Conservation (phyloP, 2,113 vertebrate genomes). For the Rhinoptilus africanus region DNA sequence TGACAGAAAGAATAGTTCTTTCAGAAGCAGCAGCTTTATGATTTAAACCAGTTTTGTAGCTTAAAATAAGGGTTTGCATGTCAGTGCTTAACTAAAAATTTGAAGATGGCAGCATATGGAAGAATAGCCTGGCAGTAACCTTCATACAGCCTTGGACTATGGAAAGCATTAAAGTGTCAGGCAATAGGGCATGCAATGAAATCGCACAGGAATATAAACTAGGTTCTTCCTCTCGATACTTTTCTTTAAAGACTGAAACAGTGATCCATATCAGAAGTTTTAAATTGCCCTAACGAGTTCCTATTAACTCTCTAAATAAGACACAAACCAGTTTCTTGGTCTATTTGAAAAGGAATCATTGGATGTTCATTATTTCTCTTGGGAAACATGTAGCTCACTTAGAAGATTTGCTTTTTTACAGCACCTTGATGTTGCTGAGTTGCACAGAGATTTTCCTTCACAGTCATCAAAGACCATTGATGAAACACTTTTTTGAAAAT, state of each 20-base stretch:
- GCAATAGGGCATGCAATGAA: background rate
- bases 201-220: background rate
- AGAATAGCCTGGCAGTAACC: background rate
- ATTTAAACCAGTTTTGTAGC: background rate
- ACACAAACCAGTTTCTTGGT: background rate
- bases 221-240: background rate
- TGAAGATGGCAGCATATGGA: fast-evolving
- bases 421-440: background rate
- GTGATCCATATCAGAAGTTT: constrained; percentile 32
- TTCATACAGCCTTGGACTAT: constrained; percentile 15
- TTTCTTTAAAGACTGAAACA: constrained; percentile 28
- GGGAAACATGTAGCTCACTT: background rate
- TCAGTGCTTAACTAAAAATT: background rate
- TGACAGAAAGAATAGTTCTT: background rate
- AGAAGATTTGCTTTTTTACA: background rate
- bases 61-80: background rate
- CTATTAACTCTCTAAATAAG: constrained; percentile 17
- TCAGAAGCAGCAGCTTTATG: background rate
- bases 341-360: constrained; percentile 43
- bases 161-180: background rate
- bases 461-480: background rate
- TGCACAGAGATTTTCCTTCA: constrained; percentile 18
- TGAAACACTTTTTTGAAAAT: background rate
- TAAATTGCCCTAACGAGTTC: constrained; percentile 25
- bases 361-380: background rate